phyloP scores from a whole-genome alignment of 2,888 invertebrate genomes.

The Lasioglossum marginatum region DNA sequence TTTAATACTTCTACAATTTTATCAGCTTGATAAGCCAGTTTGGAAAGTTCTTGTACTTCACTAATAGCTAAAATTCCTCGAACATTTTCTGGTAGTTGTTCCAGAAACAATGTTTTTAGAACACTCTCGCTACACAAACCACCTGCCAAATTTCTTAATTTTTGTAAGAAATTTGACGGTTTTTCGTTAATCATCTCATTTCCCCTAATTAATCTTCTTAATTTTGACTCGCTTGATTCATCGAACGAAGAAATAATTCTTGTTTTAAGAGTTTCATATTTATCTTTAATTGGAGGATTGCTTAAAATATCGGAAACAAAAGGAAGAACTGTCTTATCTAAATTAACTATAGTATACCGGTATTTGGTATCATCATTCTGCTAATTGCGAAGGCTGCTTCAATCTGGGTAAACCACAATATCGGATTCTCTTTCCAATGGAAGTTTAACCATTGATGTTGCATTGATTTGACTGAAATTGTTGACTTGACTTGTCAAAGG shows the following conservation, averaged over 20 bases:
- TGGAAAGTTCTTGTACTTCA: background rate
- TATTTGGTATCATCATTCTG: background rate
- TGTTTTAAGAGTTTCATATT: background rate
- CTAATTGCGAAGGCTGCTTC: background rate
- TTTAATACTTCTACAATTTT: background rate
- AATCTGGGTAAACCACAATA: background rate
- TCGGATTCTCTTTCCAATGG: constrained; percentile 20
- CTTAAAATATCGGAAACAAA: background rate
- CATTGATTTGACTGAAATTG: background rate
- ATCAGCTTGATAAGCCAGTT: background rate
- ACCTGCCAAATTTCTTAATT: background rate
- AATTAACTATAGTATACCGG: background rate
- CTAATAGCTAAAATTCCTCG: background rate
- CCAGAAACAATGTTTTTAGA: background rate
- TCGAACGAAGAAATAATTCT: background rate
- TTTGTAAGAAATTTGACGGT: background rate
- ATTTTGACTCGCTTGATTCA: background rate
- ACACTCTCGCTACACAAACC: too few relatives aligned
- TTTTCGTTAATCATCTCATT: background rate
- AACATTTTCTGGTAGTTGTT: background rate
- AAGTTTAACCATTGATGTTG: background rate
- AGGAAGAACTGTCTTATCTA: background rate
- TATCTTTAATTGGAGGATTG: background rate
- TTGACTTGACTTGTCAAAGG: too few relatives aligned
- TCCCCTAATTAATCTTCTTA: background rate